These are phyloP conservation scores for Sminthurinus signatus DNA, from an alignment of 1,140 invertebrate species.

Conservation along the genomic window DNA sequence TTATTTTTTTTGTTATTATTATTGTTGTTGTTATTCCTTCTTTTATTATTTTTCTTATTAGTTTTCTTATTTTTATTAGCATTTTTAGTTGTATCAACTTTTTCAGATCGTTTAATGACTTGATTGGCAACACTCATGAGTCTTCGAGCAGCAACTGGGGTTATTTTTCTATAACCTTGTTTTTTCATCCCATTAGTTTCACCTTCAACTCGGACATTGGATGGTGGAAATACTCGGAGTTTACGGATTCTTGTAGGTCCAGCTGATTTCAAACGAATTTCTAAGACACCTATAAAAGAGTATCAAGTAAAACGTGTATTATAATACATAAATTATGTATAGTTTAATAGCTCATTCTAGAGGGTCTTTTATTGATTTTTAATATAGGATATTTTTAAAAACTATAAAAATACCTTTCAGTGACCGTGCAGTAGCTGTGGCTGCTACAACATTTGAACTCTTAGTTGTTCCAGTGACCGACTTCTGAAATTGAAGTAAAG, in stretches of 20 bases:
- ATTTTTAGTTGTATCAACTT: too few relatives aligned
- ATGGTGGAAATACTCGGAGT: conserved; percentile 35
- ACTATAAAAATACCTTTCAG: too few relatives aligned
- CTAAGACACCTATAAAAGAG: too few relatives aligned
- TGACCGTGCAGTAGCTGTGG: conserved; percentile 34
- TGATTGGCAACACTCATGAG: conserved; percentile 34
- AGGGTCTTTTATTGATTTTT: too few relatives aligned
- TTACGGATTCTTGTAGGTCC: conserved; percentile 31
- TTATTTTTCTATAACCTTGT: conserved; percentile 33
- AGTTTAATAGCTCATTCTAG: too few relatives aligned
- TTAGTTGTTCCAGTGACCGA: neutral
- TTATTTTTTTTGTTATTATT: neutral
- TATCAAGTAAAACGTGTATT: too few relatives aligned
- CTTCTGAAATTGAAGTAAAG: neutral
- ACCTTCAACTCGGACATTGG: conserved; percentile 26
- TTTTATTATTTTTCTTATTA: neutral
- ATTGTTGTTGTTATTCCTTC: neutral
- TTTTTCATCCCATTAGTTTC: conserved; percentile 9
- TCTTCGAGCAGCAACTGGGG: conserved; percentile 31
- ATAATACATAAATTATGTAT: too few relatives aligned
- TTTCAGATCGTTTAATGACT: conserved; percentile 31
- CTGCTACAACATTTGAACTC: neutral
- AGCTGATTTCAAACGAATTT: conserved; percentile 29
- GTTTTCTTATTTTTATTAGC: neutral
- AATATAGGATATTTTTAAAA: too few relatives aligned